Evolutionary conservation across 1,140 invertebrate genomes (phyloP).

Genomic region (Oncopeltus fasciatus): DNA sequence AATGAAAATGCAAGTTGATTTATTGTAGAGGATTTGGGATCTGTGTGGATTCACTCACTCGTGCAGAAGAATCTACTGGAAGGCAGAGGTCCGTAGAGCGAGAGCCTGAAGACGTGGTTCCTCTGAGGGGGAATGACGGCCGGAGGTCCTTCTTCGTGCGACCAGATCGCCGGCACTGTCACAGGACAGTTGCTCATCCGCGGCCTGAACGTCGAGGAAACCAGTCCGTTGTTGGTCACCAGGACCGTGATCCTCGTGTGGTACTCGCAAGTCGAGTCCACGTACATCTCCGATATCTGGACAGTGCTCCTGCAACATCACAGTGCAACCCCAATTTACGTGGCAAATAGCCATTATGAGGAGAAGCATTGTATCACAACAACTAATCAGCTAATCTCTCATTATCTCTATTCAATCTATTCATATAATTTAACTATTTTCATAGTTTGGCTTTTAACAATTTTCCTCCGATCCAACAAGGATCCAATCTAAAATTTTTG

Average conservation of each 20-base stretch:
- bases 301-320: constrained; percentile 21
- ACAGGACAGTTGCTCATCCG: neutral
- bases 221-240: constrained; percentile 30
- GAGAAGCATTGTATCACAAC: too few species aligned
- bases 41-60: too few species aligned
- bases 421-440: too few species aligned
- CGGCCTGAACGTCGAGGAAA: neutral
- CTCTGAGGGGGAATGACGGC: neutral
- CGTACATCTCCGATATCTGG: constrained; percentile 32
- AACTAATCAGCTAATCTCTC: too few species aligned
- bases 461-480: too few species aligned
- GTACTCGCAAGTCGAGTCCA: constrained; percentile 29
- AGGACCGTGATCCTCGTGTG: constrained; percentile 30
- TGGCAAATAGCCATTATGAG: too few species aligned
- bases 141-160: neutral
- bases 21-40: too few species aligned
- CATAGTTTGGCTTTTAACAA: too few species aligned
- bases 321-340: too few species aligned
- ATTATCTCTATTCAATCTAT: too few species aligned
- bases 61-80: neutral
- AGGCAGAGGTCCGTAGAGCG: neutral
- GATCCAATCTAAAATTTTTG: too few species aligned
- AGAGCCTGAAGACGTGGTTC: neutral
- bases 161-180: neutral
- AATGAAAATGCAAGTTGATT: too few species aligned